Conservation (phyloP, 2,888 invertebrate genomes). For the Hofmannophila pseudospretella region DNA sequence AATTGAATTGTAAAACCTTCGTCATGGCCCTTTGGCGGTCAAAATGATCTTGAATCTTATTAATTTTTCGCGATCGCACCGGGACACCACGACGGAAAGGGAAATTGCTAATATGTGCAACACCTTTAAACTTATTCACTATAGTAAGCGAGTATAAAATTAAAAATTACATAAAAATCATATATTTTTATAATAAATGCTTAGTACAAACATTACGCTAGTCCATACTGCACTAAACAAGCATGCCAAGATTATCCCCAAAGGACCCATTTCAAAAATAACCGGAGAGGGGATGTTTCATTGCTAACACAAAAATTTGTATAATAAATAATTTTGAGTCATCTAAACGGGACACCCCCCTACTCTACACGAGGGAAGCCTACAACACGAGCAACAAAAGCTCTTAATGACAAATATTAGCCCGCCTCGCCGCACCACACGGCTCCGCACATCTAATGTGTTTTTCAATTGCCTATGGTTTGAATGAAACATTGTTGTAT, state of each 20-base stretch:
- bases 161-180: conserved; percentile 8
- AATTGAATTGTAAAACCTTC: conserved; percentile 76
- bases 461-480: conserved; percentile 59
- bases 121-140: too few species aligned
- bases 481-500: conserved; percentile 36
- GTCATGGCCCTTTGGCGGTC: conserved; percentile 68
- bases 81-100: conserved; percentile 39
- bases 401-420: conserved; percentile 70
- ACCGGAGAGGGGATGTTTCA: conserved; percentile 44
- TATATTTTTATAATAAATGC: not conserved
- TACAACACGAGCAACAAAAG: conserved; percentile 57
- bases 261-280: conserved; percentile 55
- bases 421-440: conserved; percentile 30
- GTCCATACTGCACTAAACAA: conserved; percentile 14
- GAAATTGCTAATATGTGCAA: conserved; percentile 34
- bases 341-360: conserved; percentile 45
- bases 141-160: too few species aligned
- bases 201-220: conserved; percentile 22
- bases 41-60: conserved; percentile 62
- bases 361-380: conserved; percentile 35
- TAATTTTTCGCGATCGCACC: conserved; percentile 53
- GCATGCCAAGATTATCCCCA: conserved; percentile 35
- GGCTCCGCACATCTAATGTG: conserved; percentile 61
- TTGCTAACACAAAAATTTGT: conserved; percentile 51
- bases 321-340: conserved; percentile 59